A percentile compares a stretch with the other conserved stretches of the same genome.
These are phyloP conservation scores for Phenacoccus solenopsis DNA, from an alignment of 1,140 invertebrate genomes.

Conservation along the genomic window DNA sequence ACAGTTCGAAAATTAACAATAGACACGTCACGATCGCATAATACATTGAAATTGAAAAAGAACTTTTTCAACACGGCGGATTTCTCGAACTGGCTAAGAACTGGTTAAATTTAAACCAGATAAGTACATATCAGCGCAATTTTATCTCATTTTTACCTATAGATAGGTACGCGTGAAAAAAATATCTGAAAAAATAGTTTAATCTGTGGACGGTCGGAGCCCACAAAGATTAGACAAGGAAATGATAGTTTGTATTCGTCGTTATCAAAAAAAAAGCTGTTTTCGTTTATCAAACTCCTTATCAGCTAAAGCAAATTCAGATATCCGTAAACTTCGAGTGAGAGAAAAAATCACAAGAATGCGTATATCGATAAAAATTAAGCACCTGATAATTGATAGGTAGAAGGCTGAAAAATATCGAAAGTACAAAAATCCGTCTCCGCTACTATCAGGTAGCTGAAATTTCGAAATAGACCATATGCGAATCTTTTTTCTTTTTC, in stretches of 20 bases:
- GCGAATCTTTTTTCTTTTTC: not conserved
- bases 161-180: not conserved
- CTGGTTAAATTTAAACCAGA: slow-evolving; percentile 2
- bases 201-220: not conserved
- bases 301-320: not conserved
- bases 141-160: not conserved
- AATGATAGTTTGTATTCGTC: not conserved
- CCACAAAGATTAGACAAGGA: not conserved
- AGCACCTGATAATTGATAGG: not conserved
- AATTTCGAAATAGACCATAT: not conserved
- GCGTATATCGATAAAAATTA: not conserved
- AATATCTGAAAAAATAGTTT: not conserved
- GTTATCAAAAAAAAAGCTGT: not conserved
- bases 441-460: no score
- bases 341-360: not conserved
- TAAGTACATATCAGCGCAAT: not conserved
- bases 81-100: not conserved
- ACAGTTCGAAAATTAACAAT: no score
- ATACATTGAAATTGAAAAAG: no score
- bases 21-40: no score
- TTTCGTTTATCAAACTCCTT: not conserved
- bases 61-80: not conserved
- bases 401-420: not conserved
- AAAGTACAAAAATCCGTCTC: not conserved
- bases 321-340: slow-evolving; percentile 1